Conservation (phyloP, 53 echinoderm and acorn worm species). For the Crossaster papposus region DNA sequence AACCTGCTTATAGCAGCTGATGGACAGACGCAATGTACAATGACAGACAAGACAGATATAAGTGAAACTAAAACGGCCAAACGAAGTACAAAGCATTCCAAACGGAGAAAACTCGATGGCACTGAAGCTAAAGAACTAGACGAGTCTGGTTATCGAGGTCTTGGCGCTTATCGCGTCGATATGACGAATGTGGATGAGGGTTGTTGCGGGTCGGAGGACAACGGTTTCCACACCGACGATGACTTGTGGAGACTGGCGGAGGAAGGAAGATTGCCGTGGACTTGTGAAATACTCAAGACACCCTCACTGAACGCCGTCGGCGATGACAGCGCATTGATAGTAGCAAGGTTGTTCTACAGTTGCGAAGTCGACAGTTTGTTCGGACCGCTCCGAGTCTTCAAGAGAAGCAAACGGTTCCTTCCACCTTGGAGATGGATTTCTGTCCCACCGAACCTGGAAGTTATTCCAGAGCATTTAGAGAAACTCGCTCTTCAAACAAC, state of each 20-base stretch:
- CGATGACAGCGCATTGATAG: neutral
- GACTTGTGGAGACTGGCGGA: conserved; percentile 51
- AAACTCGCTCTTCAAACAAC: too few species aligned
- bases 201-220: neutral
- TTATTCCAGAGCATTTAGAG: conserved; percentile 15
- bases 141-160: neutral
- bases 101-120: neutral
- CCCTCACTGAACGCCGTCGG: neutral
- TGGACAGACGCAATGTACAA: neutral
- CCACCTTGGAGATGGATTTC: conserved; percentile 39
- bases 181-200: neutral
- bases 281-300: conserved; percentile 2
- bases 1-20: neutral
- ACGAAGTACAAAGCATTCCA: neutral
- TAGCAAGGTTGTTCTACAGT: conserved; percentile 28
- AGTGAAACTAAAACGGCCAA: neutral
- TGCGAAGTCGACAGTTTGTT: neutral
- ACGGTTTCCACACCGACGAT: neutral
- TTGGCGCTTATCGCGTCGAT: neutral
- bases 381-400: conserved; percentile 24
- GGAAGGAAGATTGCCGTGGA: conserved; percentile 52
- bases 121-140: neutral
- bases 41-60: neutral
- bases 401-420: neutral
- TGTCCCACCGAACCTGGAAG: conserved; percentile 26